Evolutionary conservation across 2,888 invertebrate species (phyloP), one percentile per base, ranked within the genome.

Genomic region (Drosophila tanythrix): DNA sequence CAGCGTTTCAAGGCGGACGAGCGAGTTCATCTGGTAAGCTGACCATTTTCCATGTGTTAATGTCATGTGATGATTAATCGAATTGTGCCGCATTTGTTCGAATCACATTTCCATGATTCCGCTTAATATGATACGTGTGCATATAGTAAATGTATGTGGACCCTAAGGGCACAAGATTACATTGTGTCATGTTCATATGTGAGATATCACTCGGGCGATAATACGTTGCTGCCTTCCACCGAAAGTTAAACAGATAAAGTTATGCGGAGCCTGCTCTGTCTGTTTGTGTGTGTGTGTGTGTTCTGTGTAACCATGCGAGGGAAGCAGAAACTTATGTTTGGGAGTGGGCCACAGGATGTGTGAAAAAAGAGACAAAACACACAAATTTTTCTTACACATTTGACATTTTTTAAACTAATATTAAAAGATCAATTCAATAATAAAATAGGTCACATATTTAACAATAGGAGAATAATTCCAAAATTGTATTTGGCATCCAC

Each of bases 1-100:
- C 90, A 92, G 67, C 92, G 93, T 52, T 91, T 93, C 59, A 93
- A 93, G 70, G 80, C 90, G 21, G 91, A 91, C 25, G 93, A 93
- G 79, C 90, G 80, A 40, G 91, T 93, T 50, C 82, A 91, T 65
- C 79, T 90, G 79, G 93, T 93, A 90, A 81, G 89, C 76, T 27
- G n/a, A 43, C 7, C 25, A 33, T 13, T 1, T 21, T 7, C 13
- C 11, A n/a, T 36, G 46, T 35, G 15, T 15, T 46, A 25, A 46
- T 46, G 2, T n/a, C 21, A 46, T 18, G 29, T 18, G n/a, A n/a
- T 69, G 66, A 59, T 59, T 56, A 72, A 59, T 82, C 55, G 52
- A 58, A 58, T 58, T 25, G 25, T 61, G 29, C 21, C 29, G 11
- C 53, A 61, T 33, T 27, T 43, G 13, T 29, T 43, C 53, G 29